Percentiles rank a stretch among this genome's conserved stretches.
Conservation (phyloP, 2,888 invertebrate genomes). For the Ochlodes sylvanus region DNA sequence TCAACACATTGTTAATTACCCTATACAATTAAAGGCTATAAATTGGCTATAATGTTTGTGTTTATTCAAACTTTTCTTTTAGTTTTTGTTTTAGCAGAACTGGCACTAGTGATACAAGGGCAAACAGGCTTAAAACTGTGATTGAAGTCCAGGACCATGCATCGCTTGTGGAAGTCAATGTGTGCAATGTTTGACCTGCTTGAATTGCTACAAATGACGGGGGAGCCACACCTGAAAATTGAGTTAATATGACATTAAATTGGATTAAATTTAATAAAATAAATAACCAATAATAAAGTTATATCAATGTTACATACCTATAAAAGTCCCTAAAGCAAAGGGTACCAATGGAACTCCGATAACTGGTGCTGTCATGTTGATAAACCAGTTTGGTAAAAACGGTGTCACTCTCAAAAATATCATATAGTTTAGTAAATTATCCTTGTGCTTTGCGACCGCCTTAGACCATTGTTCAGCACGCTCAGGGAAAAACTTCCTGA, state of each 20-base stretch:
- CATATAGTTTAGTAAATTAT: conserved; percentile 97
- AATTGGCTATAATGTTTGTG: conserved; percentile 62
- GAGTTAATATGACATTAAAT: not conserved
- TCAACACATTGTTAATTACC: conserved; percentile 59
- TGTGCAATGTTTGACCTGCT: conserved; percentile 97
- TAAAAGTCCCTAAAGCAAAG: conserved; percentile 98
- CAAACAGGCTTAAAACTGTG: conserved; percentile 90
- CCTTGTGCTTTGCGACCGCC: conserved; percentile 93
- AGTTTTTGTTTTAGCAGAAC: conserved; percentile 93
- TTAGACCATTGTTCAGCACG: conserved; percentile 93
- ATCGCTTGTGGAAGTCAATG: conserved; percentile 94
- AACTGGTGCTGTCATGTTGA: conserved; percentile 97
- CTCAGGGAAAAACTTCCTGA: conserved; percentile 95
- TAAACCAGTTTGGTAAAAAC: conserved; percentile 99
- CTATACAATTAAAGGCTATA: conserved; percentile 48
- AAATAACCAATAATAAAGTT: too few relatives aligned
- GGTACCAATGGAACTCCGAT: conserved; percentile 97
- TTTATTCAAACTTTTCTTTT: conserved; percentile 90
- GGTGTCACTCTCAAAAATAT: conserved; percentile 99
- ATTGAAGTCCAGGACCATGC: conserved; percentile 96
- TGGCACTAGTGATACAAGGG: conserved; percentile 93
- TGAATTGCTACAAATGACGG: conserved; percentile 99
- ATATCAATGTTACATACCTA: conserved; percentile 84
- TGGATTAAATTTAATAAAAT: not conserved
- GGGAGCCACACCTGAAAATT: conserved; percentile 93